Evolutionary conservation across 1,140 invertebrate genomes (phyloP), one percentile per base, ranked within the genome.

Genomic region (Drosophila murphyi): DNA sequence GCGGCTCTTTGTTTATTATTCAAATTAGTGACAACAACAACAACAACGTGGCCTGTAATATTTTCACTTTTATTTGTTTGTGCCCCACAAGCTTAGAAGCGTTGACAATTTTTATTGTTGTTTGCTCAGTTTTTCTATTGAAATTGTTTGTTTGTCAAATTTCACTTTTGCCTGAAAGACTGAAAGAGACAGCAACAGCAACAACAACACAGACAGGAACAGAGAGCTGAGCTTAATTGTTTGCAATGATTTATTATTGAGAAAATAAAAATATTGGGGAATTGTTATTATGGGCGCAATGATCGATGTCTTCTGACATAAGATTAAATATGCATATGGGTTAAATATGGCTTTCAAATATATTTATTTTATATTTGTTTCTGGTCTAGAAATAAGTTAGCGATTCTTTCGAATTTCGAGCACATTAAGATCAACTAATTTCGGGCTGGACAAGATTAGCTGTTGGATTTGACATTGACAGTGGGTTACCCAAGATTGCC

Each of bases 51-150:
- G 47, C 51, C 29, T 72, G 47, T 68, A 60, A 59, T 78, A 67
- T 67, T 78, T 78, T 78, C 76, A 78, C 76, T 75, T 78, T 78
- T 67, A 50, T 69, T 77, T 77, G 63, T 64, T 70, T 59, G 37
- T 29, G 43, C 41, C 12, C 12, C 12, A 12, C 12, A 12, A 12
- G 54, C 48, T 75, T 78, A 78, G 76, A 78, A 78, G 76, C 65
- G 72, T 59, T 70, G 76, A 78, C 72, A 78, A 78, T 75, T 75
- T 71, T 52, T 61, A 60, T 69, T 61, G 52, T 74, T 60, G 35
- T 20, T 78, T 69, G 50, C 43, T 54, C 34, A 12, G 28, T 68
- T 68, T 61, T 39, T 65, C 37, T 61, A n/a, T 51, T 47, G 34
- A 39, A 31, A 28, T 43, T 70, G 43, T 51, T 10, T 67, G 31